Percentiles rank a stretch among this genome's conserved stretches.
Evolutionary conservation across 2,797 vertebrate species (phyloP).

Genomic region (Nannoperca australis): DNA sequence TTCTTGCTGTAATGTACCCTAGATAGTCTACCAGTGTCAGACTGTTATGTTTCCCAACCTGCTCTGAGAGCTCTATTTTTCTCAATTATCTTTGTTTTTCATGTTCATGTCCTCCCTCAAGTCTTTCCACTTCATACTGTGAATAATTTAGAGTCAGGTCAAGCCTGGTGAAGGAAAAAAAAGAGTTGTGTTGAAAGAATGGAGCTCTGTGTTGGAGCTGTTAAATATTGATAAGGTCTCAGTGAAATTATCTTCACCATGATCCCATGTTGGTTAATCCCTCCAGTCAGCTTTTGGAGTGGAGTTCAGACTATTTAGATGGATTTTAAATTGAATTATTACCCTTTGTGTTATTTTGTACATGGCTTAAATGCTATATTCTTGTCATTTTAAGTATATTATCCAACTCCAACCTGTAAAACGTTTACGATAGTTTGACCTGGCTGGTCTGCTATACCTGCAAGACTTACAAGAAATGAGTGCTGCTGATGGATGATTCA

Average conservation of each 20-base stretch:
- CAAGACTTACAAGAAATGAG: not conserved
- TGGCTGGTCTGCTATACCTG: not conserved
- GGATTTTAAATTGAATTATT: slow-evolving; percentile 7
- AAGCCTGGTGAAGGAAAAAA: slow-evolving; percentile 53
- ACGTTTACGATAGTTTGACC: not conserved
- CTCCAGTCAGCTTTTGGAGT: slow-evolving; percentile 29
- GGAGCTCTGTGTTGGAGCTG: slow-evolving; percentile 52
- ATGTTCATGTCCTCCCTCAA: slow-evolving; percentile 46
- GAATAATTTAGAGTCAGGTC: slow-evolving; percentile 83
- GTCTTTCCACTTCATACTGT: slow-evolving; percentile 67
- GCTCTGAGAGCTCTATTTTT: slow-evolving; percentile 10
- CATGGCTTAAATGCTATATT: not conserved
- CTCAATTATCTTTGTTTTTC: slow-evolving; percentile 43
- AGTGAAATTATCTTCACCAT: slow-evolving; percentile 72
- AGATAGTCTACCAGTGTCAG: not conserved
- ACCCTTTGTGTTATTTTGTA: not conserved
- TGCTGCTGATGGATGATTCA: slow-evolving; percentile 30
- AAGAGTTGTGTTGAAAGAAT: slow-evolving; percentile 68
- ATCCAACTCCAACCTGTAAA: not conserved
- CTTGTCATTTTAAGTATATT: not conserved
- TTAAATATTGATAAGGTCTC: slow-evolving; percentile 84
- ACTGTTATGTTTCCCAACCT: slow-evolving; percentile 5
- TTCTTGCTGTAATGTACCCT: not conserved
- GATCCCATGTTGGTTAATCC: slow-evolving; percentile 53
- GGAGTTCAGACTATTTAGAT: not conserved